phyloP scores from a whole-genome alignment of 2,888 invertebrate species.

The Clistopyga incitator region DNA sequence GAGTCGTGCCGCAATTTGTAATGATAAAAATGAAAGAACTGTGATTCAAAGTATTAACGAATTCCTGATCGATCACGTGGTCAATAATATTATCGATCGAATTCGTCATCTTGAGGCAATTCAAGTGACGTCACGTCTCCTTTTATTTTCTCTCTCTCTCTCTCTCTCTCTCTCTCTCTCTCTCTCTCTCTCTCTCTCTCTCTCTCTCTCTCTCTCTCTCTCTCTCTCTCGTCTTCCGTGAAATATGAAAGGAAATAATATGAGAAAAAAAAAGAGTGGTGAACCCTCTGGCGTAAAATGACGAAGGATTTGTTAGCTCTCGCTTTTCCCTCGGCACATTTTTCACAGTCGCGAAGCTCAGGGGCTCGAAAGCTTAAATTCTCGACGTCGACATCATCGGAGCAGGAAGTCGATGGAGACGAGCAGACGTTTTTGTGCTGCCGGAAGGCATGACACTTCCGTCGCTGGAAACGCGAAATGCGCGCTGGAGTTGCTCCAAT shows the following conservation, averaged over 20 bases:
- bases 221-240: neutral
- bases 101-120: neutral
- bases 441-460: conserved; percentile 9
- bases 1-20: neutral
- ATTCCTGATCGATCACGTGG: conserved; percentile 5
- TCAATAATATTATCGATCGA: conserved; percentile 47
- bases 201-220: neutral
- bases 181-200: neutral
- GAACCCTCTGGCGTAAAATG: neutral
- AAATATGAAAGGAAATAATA: neutral
- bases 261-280: neutral
- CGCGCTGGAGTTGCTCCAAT: neutral
- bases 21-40: neutral
- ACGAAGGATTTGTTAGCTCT: neutral
- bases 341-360: neutral
- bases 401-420: conserved; percentile 3
- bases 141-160: neutral
- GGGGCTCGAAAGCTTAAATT: conserved; percentile 15
- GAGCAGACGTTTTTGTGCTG: conserved; percentile 10
- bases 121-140: neutral
- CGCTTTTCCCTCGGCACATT: neutral
- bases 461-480: neutral
- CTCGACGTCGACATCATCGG: conserved; percentile 19
- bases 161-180: neutral
- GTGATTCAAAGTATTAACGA: neutral